These are phyloP conservation scores for Eupsilia transversa DNA, from an alignment of 2,888 invertebrate genomes.

Conservation along the genomic window DNA sequence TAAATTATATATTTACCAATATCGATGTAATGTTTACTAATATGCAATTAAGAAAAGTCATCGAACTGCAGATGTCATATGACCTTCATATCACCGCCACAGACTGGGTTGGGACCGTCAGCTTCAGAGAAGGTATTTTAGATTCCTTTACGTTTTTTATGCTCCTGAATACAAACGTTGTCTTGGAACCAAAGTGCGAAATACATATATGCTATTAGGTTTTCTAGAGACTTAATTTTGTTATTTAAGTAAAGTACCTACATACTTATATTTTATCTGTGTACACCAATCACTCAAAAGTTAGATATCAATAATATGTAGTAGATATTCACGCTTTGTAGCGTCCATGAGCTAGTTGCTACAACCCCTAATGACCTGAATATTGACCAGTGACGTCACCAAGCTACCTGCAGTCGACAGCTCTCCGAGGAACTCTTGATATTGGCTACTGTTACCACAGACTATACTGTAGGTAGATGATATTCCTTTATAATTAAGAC, in stretches of 20 bases:
- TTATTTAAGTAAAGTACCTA: background rate
- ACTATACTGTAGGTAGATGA: background rate
- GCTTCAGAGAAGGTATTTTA: background rate
- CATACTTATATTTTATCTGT: background rate
- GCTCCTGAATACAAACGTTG: background rate
- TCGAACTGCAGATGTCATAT: constrained; percentile 15
- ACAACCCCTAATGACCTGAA: constrained; percentile 7
- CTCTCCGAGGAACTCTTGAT: background rate
- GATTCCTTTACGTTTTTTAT: constrained; percentile 11
- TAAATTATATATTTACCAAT: constrained; percentile 6
- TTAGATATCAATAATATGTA: background rate
- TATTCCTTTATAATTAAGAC: background rate
- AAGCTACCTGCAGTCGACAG: background rate
- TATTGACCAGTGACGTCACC: constrained; percentile 26
- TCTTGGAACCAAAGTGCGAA: background rate
- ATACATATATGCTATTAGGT: background rate
- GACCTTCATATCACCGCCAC: constrained; percentile 23
- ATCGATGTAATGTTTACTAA: constrained; percentile 11
- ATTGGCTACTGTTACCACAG: background rate
- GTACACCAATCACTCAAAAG: background rate
- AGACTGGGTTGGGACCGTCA: background rate
- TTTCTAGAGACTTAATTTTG: background rate
- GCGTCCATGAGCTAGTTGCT: constrained; percentile 6
- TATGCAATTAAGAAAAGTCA: constrained; percentile 10
- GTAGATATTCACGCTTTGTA: no score